Evolutionary conservation across 2,113 vertebrate species (phyloP).

Genomic region (Manacus vitellinus): DNA sequence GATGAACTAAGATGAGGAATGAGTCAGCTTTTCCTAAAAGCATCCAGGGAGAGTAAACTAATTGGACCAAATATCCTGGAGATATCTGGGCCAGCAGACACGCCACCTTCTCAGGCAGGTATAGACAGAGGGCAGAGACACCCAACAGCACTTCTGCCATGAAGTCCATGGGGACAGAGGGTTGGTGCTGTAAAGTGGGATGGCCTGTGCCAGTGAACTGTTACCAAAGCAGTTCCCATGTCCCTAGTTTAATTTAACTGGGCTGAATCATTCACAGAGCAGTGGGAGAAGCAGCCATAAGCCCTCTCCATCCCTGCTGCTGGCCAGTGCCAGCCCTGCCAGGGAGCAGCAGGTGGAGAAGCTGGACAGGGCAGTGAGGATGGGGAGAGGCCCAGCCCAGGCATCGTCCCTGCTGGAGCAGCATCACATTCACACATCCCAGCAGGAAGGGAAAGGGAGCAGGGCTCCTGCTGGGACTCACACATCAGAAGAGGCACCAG

Average conservation of each 20-base stretch:
- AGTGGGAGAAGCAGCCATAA: rapidly evolving
- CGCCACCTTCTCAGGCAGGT: background rate
- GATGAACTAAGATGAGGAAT: background rate
- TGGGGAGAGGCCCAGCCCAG: rapidly evolving
- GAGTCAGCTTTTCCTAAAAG: background rate
- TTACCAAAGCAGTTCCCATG: rapidly evolving
- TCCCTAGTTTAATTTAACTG: rapidly evolving
- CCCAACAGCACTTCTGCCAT: background rate
- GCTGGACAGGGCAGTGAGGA: rapidly evolving
- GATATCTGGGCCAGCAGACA: background rate
- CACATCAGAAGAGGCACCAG: rapidly evolving
- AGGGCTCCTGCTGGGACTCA: background rate
- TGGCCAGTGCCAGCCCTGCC: rapidly evolving
- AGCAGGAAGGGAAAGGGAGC: background rate
- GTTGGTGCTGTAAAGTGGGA: rapidly evolving
- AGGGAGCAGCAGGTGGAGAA: rapidly evolving
- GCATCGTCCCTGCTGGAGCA: rapidly evolving
- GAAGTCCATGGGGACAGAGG: rapidly evolving
- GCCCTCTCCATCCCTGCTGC: background rate
- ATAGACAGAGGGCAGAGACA: background rate
- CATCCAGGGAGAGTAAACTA: background rate
- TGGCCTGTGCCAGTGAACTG: rapidly evolving
- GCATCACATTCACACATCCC: rapidly evolving
- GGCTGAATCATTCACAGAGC: rapidly evolving
- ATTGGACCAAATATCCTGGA: background rate